Evolutionary conservation across 1,140 invertebrate genomes (phyloP), one percentile per base, ranked within the genome.

Genomic region (Calliopsis andreniformis): DNA sequence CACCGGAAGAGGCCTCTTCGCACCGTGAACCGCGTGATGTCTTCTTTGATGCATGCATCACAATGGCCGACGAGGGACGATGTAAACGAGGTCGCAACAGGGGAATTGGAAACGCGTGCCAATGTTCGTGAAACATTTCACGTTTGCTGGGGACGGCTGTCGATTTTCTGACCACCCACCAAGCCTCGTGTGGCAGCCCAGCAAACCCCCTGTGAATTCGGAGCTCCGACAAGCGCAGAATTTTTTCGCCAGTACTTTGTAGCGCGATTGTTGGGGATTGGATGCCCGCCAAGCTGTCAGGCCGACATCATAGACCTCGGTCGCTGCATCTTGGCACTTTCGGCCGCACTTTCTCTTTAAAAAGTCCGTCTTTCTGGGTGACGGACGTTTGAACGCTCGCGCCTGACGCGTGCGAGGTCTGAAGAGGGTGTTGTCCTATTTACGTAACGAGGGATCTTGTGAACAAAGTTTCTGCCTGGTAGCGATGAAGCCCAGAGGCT

Each of bases 11-110:
- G 23, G 25, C 39, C 58, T 63, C 42, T 73, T 68, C 30, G 23
- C 20, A 35, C 14, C 16, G 39, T 39, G 72, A 62, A 16, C 67
- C 76, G 45, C 76, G 76, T 82, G 79, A 87, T 82, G 75, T 89
- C 79, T 83, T 83, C 67, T 79, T 86, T 80, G 79, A 85, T 62
- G 53, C 63, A n/a, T 45, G 66, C 61, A 28, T 47, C 47, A 81
- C 81, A 83, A 78, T 76, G 47, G 23, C 56, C 67, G 58, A 20
- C 59, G 28, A 63, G 51, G 63, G 47, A 68, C 51, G 55, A 43
- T 66, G 42, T 10, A 28, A 71, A 30, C 53, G 53, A 49, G 30
- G 53, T 35, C 73, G 78, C 80, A 73, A 43, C 67, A 68, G 77
- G 68, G 49, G 70, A 70, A 82, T 86, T 69, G 72, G 53, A 68